These are phyloP conservation scores for Scolopax bukidnonensis DNA, from an alignment of 2,797 vertebrate genomes.

Conservation along the genomic window DNA sequence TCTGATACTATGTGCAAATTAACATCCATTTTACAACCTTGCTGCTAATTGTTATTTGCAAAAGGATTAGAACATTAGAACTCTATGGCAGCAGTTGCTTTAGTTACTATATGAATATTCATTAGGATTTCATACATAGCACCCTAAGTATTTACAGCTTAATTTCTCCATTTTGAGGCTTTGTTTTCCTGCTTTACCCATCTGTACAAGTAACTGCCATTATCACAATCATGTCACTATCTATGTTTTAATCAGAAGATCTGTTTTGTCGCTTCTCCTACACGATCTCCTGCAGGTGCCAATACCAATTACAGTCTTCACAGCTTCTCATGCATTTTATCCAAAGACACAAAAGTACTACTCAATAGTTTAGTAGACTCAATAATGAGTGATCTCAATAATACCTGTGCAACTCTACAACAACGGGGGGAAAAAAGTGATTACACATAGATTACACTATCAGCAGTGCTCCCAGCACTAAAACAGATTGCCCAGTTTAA, in stretches of 20 bases:
- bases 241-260: neutral
- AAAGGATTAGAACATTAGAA: slow-evolving; percentile 18
- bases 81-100: slow-evolving; percentile 14
- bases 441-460: neutral
- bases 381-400: neutral
- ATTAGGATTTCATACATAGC: slow-evolving; percentile 18
- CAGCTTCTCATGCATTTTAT: neutral
- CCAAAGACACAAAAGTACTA: neutral
- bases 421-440: rapidly evolving
- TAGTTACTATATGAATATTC: slow-evolving; percentile 54
- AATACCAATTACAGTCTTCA: neutral
- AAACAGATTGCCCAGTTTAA: neutral
- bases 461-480: neutral
- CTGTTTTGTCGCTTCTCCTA: neutral
- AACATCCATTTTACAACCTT: slow-evolving; percentile 35
- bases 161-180: slow-evolving; percentile 32
- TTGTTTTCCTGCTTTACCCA: slow-evolving; percentile 7
- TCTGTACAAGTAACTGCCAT: neutral
- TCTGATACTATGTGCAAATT: slow-evolving; percentile 18
- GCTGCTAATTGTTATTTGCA: slow-evolving; percentile 55
- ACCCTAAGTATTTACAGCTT: slow-evolving; percentile 20
- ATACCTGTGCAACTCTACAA: neutral
- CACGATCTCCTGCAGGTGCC: neutral
- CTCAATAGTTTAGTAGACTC: neutral
- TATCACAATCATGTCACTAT: neutral